These are phyloP conservation scores for Grus americana DNA, from an alignment of 2,113 vertebrate genomes.

Conservation along the genomic window DNA sequence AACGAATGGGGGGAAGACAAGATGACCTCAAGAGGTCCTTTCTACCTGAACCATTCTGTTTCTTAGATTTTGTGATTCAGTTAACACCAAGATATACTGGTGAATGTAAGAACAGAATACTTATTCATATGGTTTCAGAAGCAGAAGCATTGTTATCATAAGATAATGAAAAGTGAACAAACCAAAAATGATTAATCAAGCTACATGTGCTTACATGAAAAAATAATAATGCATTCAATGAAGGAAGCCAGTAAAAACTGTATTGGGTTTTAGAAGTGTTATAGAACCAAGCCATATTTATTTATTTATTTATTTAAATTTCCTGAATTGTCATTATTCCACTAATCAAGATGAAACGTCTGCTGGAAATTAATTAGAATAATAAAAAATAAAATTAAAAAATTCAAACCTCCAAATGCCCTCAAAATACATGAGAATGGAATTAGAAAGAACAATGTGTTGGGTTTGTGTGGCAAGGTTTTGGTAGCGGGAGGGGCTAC, in stretches of 20 bases:
- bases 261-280: not conserved
- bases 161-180: not conserved
- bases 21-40: not conserved
- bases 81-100: not conserved
- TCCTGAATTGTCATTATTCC: not conserved
- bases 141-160: not conserved
- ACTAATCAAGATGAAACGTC: not conserved
- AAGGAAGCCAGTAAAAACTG: not conserved
- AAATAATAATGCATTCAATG: not conserved
- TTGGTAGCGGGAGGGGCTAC: no score
- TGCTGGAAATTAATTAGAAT: not conserved
- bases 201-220: not conserved
- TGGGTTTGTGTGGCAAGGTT: no score
- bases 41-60: not conserved
- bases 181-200: not conserved
- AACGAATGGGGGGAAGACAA: not conserved
- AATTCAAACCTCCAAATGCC: not conserved
- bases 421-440: not conserved
- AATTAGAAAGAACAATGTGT: not conserved
- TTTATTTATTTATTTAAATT: not conserved
- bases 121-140: not conserved
- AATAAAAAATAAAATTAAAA: not conserved
- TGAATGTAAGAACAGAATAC: not conserved
- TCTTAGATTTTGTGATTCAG: not conserved
- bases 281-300: not conserved